Evolutionary conservation across 2,888 invertebrate genomes (phyloP).

Genomic region (Metacarcinus magister): DNA sequence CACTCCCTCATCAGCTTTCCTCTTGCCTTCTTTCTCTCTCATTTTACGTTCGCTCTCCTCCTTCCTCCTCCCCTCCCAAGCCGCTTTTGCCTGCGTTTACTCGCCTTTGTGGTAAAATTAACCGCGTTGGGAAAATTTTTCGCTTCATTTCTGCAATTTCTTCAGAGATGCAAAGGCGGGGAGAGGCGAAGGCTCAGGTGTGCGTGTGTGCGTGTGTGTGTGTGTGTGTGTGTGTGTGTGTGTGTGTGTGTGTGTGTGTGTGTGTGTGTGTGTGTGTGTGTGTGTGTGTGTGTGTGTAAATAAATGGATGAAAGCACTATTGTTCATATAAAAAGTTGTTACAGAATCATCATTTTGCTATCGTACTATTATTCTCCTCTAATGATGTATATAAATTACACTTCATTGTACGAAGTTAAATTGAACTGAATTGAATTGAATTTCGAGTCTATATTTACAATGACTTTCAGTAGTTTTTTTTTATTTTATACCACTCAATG

Average conservation of each 20-base stretch:
- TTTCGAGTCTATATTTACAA: background rate
- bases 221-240: background rate
- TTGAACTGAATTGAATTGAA: background rate
- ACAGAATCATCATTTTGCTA: background rate
- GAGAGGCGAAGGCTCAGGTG: background rate
- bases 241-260: no score
- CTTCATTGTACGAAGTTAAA: slow-evolving; percentile 13
- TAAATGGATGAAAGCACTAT: background rate
- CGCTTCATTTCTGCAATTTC: slow-evolving; percentile 28
- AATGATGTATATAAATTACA: slow-evolving; percentile 12
- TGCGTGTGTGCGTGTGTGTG: background rate
- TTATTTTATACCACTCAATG: background rate
- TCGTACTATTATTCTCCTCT: background rate
- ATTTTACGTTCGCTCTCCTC: background rate
- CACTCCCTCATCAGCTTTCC: background rate
- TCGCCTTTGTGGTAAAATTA: slow-evolving; percentile 30
- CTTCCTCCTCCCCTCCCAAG: background rate
- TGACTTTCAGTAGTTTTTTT: background rate
- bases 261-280: no score
- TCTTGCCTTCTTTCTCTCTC: background rate
- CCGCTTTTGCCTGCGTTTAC: background rate
- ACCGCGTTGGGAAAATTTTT: background rate
- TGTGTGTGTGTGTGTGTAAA: background rate
- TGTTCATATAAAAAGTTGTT: background rate
- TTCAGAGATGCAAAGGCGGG: background rate